Evolutionary conservation across 2,113 vertebrate species (phyloP).

Genomic region (Coptodon rendalli): DNA sequence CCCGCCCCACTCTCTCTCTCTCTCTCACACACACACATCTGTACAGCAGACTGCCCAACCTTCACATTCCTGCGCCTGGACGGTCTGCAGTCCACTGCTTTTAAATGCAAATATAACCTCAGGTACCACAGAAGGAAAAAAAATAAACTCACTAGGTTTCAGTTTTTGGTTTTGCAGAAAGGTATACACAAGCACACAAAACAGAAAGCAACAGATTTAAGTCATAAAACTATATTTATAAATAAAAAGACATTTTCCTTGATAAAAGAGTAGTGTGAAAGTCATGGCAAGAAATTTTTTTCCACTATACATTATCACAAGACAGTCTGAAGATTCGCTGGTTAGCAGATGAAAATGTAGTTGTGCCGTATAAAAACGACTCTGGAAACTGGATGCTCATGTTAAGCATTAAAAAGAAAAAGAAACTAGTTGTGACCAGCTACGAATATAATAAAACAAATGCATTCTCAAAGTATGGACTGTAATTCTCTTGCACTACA

Average conservation of each 20-base stretch:
- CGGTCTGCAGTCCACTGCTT: conserved; percentile 23
- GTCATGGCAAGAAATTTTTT: conserved; percentile 56
- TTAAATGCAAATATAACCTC: conserved; percentile 45
- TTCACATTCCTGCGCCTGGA: conserved; percentile 45
- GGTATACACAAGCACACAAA: not conserved
- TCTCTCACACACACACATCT: conserved; percentile 26
- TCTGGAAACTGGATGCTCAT: conserved; percentile 42
- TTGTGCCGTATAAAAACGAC: conserved; percentile 57
- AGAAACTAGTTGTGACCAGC: conserved; percentile 51
- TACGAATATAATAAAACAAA: conserved; percentile 59
- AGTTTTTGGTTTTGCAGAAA: not conserved
- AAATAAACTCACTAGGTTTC: not conserved
- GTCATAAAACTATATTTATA: conserved; percentile 95
- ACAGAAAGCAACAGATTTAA: conserved; percentile 26
- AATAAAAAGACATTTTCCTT: conserved; percentile 81
- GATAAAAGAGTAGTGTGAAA: conserved; percentile 69
- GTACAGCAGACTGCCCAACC: conserved; percentile 43
- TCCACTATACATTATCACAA: conserved; percentile 70
- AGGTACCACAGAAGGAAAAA: not conserved
- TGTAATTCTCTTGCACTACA: conserved; percentile 44
- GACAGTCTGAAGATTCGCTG: conserved; percentile 63
- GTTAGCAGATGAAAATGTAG: conserved; percentile 51
- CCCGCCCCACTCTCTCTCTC: not conserved
- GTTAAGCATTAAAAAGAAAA: conserved; percentile 51
- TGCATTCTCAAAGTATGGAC: conserved; percentile 55